Conservation (phyloP, 23 tunicate genomes). For the Botrylloides violaceus region DNA sequence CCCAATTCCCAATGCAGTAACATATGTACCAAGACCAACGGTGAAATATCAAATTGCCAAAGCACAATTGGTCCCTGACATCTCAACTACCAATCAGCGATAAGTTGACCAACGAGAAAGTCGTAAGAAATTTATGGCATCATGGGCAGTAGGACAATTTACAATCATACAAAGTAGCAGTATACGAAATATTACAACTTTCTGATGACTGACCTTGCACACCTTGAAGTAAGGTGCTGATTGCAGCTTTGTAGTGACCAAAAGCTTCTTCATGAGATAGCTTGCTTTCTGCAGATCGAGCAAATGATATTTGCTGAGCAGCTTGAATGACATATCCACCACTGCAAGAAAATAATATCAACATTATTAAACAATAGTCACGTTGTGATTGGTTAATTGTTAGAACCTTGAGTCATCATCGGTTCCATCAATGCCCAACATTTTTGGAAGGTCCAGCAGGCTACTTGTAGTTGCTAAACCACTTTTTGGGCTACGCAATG, state of each 20-base stretch:
- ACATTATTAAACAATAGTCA: not conserved
- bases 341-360: not conserved
- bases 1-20: too few relatives aligned
- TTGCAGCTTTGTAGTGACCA: conserved; percentile 32
- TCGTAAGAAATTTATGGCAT: too few relatives aligned
- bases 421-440: conserved; percentile 14
- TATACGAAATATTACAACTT: not conserved
- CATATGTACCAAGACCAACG: too few relatives aligned
- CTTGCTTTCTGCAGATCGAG: conserved; percentile 28
- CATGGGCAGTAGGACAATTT: too few relatives aligned
- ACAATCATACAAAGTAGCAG: too few relatives aligned
- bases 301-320: conserved; percentile 33
- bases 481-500: not conserved
- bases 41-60: too few relatives aligned
- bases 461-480: conserved; percentile 17
- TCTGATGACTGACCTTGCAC: conserved; percentile 33
- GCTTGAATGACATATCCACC: conserved; percentile 45
- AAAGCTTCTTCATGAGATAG: conserved; percentile 26
- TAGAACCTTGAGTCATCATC: conserved; percentile 39
- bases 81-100: too few relatives aligned
- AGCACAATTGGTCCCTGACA: too few relatives aligned
- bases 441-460: conserved; percentile 33
- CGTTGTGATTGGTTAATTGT: not conserved
- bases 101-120: too few relatives aligned
- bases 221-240: conserved; percentile 39